These are phyloP conservation scores for Copidosoma floridanum DNA, from an alignment of 1,140 invertebrate species.

Conservation along the genomic window DNA sequence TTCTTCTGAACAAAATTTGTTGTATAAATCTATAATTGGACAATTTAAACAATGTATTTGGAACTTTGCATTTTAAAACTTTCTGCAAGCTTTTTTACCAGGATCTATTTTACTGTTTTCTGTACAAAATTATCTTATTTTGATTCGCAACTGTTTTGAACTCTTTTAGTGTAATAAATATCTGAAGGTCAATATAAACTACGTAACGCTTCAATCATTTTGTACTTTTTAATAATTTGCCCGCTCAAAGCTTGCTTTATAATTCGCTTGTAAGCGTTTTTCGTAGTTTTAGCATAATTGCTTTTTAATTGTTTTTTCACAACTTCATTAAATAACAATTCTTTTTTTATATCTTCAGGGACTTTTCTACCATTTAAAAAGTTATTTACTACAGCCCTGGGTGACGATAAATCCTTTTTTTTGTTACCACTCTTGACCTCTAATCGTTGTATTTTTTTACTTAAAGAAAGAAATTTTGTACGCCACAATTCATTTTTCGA, in stretches of 20 bases:
- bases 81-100: background rate
- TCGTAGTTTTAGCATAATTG: background rate
- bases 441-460: too few species aligned
- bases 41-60: background rate
- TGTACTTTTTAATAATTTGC: background rate
- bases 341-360: too few species aligned
- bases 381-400: too few species aligned
- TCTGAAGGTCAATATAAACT: too few species aligned
- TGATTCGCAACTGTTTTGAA: background rate
- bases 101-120: slow-evolving; percentile 3
- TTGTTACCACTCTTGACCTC: too few species aligned
- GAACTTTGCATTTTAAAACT: background rate
- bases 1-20: background rate
- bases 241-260: background rate
- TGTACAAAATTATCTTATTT: background rate
- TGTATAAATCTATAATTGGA: background rate
- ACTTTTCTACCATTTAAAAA: too few species aligned
- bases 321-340: background rate
- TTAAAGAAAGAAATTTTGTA: too few species aligned
- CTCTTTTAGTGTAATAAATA: too few species aligned
- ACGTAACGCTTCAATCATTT: background rate
- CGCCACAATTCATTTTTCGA: too few species aligned
- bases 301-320: background rate
- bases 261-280: background rate
- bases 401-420: too few species aligned